Evolutionary conservation across 2,888 invertebrate genomes (phyloP), one percentile per base, ranked within the genome.

Genomic region (Blera fallax): DNA sequence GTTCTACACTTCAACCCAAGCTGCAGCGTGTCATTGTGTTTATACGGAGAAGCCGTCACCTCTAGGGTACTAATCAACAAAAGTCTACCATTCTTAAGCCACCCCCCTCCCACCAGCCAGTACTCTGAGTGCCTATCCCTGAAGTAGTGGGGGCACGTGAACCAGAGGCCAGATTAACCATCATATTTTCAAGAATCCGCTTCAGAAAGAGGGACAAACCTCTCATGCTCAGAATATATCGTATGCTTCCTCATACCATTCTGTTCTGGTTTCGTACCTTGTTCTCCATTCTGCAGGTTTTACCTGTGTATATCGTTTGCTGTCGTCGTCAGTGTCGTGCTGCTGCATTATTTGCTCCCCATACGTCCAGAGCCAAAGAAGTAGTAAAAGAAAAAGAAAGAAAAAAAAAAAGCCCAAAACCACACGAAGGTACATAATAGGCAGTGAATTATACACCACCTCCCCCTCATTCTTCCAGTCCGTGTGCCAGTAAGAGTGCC

Each of bases 161-260:
- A 52, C 14, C 27, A 40, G 14, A 18, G 18, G 8, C 77, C 56
- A 72, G 67, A 73, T 62, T 62, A 67, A 58, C 72, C 72, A 78
- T 74, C 82, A 65, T 34, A 43, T 50, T 72, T 67, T 83, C 16
- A 54, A 45, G 72, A 73, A 73, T 45, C 52, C 34, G 52, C 84
- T 76, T 74, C 64, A 79, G 50, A 74, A 80, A 80, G 84, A 79
- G 69, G 84, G 84, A 80, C 79, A 80, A 80, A 45, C 56, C 80
- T 76, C 74, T 37, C 32, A 45, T 29, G 60, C 18, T 58, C 58
- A 18, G 18, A 69, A 50, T 62, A 69, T 56, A 54, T 80, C 70
- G 69, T 60, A 43, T 67, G 62, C 54, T 73, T 74, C 64, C 58
- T 60, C 84, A 70, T 80, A 60, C 74, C 65, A 52, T 62, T 65